Percentiles rank a stretch among this genome's conserved stretches.
phyloP scores from a whole-genome alignment of 1,140 invertebrate genomes.

The Drosophila novamexicana region DNA sequence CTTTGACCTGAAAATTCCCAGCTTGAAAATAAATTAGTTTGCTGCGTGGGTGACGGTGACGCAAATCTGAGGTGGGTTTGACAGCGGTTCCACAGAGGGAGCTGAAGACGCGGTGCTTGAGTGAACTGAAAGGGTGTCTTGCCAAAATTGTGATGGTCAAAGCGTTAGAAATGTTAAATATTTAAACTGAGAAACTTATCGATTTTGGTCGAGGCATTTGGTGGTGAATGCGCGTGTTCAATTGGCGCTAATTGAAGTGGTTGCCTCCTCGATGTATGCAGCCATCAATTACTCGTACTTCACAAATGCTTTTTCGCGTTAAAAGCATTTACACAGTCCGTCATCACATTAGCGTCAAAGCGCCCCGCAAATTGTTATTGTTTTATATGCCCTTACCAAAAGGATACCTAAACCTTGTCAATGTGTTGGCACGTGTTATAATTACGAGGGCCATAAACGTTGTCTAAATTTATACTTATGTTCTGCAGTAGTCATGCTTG shows the following conservation, averaged over 20 bases:
- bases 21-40: conserved; percentile 80
- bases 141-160: conserved; percentile 20
- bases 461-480: no score
- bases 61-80: conserved; percentile 79
- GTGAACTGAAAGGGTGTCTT: background rate
- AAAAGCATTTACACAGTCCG: conserved; percentile 62
- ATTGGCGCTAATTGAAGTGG: conserved; percentile 76
- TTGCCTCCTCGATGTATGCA: conserved; percentile 40
- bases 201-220: conserved; percentile 48
- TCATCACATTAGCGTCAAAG: conserved; percentile 63
- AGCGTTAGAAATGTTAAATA: conserved; percentile 57
- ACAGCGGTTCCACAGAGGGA: conserved; percentile 48
- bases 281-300: conserved; percentile 71
- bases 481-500: no score
- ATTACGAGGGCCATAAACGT: background rate
- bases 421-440: background rate
- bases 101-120: background rate
- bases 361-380: conserved; percentile 63
- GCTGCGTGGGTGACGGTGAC: conserved; percentile 65
- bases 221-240: conserved; percentile 36
- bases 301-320: conserved; percentile 51
- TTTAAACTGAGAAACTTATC: conserved; percentile 73
- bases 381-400: conserved; percentile 4
- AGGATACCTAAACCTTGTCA: conserved; percentile 7
- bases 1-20: conserved; percentile 67